These are phyloP conservation scores for Apus apus DNA, from an alignment of 2,113 vertebrate genomes.

Conservation along the genomic window DNA sequence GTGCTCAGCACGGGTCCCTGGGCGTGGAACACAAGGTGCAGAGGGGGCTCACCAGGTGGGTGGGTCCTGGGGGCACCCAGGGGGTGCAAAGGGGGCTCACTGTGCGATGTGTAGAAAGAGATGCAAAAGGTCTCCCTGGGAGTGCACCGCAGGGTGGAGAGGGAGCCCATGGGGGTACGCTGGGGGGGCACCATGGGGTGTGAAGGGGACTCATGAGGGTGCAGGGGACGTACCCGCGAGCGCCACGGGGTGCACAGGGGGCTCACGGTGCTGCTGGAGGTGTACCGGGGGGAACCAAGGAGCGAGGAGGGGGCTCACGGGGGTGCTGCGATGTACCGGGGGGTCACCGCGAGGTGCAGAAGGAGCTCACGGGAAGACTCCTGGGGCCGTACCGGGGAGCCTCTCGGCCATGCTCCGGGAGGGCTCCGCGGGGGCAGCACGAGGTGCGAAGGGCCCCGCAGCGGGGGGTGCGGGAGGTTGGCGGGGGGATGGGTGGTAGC, in stretches of 20 bases:
- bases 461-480: background rate
- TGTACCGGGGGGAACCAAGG: too few species aligned
- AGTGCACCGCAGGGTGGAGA: background rate
- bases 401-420: background rate
- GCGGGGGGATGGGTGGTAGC: background rate
- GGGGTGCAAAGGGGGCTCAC: background rate
- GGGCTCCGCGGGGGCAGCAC: too few species aligned
- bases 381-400: background rate
- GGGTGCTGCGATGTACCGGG: too few species aligned
- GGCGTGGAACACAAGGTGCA: background rate
- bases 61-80: background rate
- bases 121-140: background rate
- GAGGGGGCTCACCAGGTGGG: background rate
- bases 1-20: background rate
- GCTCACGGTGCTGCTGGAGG: too few species aligned
- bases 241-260: too few species aligned
- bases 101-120: too few species aligned
- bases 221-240: too few species aligned
- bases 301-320: background rate
- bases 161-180: too few species aligned
- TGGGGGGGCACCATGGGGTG: too few species aligned
- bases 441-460: background rate
- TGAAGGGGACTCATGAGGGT: background rate
- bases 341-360: too few species aligned
- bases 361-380: background rate